Evolutionary conservation across 2,113 vertebrate species (phyloP).

Genomic region (Noctilio leporinus): DNA sequence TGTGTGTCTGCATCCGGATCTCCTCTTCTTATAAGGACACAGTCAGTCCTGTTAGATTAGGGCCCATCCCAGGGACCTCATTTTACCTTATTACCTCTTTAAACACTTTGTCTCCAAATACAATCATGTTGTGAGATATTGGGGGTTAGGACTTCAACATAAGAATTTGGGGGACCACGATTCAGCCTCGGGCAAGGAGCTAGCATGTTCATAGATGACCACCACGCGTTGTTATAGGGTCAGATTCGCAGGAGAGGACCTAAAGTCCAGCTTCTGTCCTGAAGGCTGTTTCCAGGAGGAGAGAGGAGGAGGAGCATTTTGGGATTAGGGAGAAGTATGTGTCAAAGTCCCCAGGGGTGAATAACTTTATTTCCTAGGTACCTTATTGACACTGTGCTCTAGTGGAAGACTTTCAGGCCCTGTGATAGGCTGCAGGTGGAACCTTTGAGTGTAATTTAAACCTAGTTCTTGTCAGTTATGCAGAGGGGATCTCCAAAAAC

Average conservation of each 20-base stretch:
- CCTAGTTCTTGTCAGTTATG: background rate
- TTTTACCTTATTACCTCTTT: background rate
- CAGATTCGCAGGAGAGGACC: background rate
- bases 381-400: background rate
- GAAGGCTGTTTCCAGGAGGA: background rate
- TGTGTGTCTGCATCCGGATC: background rate
- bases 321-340: background rate
- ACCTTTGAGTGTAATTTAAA: background rate
- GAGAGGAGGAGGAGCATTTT: background rate
- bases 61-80: background rate
- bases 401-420: background rate
- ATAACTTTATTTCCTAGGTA: background rate
- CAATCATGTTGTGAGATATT: background rate
- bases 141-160: background rate
- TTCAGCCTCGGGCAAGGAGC: background rate
- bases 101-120: background rate
- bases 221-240: accelerated
- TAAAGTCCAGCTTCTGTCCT: background rate
- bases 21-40: background rate
- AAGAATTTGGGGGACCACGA: background rate
- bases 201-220: background rate
- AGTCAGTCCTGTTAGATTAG: background rate
- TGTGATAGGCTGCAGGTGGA: background rate
- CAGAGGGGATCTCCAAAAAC: background rate
- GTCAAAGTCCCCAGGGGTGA: background rate